phyloP scores from a whole-genome alignment of 2,888 invertebrate species.

The Branchellion lobata region DNA sequence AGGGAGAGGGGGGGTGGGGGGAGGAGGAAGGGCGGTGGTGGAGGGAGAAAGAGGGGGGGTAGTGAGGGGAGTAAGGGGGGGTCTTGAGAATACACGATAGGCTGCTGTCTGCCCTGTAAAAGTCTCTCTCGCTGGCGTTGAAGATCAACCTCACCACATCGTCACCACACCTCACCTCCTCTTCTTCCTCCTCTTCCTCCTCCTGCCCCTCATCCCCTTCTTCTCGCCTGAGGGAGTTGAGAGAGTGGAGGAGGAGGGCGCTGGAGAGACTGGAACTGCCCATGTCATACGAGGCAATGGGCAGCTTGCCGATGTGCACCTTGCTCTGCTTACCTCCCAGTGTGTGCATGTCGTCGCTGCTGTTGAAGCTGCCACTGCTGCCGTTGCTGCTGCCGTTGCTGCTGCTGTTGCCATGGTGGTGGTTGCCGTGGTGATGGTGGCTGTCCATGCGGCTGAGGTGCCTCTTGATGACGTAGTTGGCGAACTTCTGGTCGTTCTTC shows the following conservation, averaged over 20 bases:
- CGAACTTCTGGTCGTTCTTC: conserved; percentile 32
- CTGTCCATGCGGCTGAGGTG: conserved; percentile 39
- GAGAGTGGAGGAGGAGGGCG: neutral
- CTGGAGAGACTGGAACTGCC: neutral
- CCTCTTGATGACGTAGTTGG: conserved; percentile 46
- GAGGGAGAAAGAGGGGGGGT: neutral
- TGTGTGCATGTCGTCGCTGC: conserved; percentile 30
- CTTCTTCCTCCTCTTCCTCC: neutral
- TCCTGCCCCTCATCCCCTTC: no score
- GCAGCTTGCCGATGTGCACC: conserved; percentile 10
- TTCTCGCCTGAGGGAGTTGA: no score
- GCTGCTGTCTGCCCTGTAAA: conserved; percentile 10
- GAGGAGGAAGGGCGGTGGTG: neutral
- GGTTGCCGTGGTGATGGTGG: neutral
- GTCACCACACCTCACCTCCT: conserved; percentile 66
- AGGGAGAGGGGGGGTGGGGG: neutral
- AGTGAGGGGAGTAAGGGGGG: neutral
- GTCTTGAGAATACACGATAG: conserved; percentile 30
- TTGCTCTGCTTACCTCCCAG: neutral
- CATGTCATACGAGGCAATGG: conserved; percentile 35
- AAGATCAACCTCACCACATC: conserved; percentile 68
- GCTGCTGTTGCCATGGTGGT: neutral
- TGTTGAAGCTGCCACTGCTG: conserved; percentile 16
- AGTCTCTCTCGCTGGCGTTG: conserved; percentile 32
- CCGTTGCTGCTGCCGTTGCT: neutral